Conservation (phyloP, 2,797 vertebrate species). For the Xenopus petersii region DNA sequence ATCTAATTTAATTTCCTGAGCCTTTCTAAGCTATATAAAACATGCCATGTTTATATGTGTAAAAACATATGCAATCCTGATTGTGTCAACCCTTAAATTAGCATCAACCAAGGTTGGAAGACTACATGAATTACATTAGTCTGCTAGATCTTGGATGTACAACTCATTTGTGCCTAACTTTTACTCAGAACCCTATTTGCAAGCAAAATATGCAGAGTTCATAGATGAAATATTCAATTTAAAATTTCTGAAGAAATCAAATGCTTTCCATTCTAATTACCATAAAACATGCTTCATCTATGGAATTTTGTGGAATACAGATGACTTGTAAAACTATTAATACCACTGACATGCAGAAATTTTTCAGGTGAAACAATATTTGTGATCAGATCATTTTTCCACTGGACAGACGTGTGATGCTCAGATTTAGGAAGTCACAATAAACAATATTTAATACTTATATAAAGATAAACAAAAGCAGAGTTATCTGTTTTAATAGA, state of each 20-base stretch:
- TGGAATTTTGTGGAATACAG: too few species aligned
- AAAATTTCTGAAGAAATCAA: too few species aligned
- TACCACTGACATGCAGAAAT: too few species aligned
- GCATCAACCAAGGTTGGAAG: slow-evolving; percentile 14
- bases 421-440: neutral
- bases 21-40: slow-evolving; percentile 1
- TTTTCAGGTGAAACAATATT: too few species aligned
- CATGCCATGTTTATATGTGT: slow-evolving; percentile 38
- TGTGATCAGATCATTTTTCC: too few species aligned
- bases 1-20: slow-evolving; percentile 36
- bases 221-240: too few species aligned
- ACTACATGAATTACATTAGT: slow-evolving; percentile 17
- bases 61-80: slow-evolving; percentile 17
- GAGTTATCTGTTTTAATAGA: too few species aligned
- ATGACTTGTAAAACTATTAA: too few species aligned
- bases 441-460: neutral
- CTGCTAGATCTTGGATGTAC: neutral
- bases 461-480: slow-evolving; percentile 5
- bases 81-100: slow-evolving; percentile 19
- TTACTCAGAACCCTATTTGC: slow-evolving; percentile 4
- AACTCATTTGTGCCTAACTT: neutral
- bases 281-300: too few species aligned
- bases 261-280: too few species aligned
- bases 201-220: slow-evolving; percentile 6
- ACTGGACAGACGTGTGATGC: too few species aligned